A percentile compares a stretch with the other conserved stretches of the same genome.
Evolutionary conservation across 2,113 vertebrate genomes (phyloP).

Genomic region (Ictalurus furcatus): DNA sequence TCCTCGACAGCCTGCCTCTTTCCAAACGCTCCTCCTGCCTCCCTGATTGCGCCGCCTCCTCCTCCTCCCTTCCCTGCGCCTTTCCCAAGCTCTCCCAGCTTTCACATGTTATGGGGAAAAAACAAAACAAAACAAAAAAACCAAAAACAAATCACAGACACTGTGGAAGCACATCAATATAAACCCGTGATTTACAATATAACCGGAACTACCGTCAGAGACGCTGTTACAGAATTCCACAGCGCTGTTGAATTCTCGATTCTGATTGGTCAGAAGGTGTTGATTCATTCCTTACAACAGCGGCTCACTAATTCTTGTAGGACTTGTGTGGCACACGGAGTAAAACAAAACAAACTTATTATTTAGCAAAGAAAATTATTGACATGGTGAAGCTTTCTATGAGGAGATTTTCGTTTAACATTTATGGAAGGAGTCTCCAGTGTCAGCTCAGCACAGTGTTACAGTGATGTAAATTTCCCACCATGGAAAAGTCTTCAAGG

Average conservation of each 20-base stretch:
- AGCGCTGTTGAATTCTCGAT: neutral
- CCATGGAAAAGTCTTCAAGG: neutral
- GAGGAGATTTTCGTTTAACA: neutral
- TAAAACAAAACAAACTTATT: too few species aligned
- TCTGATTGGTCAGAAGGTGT: neutral
- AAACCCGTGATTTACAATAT: neutral
- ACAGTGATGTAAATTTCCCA: too few species aligned
- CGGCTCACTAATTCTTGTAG: too few species aligned
- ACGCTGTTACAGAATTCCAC: neutral
- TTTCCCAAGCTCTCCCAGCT: constrained; percentile 83
- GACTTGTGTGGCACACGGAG: too few species aligned
- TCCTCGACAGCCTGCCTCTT: constrained; percentile 81
- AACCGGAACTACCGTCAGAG: neutral
- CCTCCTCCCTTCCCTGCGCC: constrained; percentile 80
- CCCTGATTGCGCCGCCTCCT: constrained; percentile 79
- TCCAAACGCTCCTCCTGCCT: constrained; percentile 88
- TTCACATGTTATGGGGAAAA: neutral
- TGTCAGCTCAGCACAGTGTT: too few species aligned
- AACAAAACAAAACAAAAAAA: neutral
- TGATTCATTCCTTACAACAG: neutral
- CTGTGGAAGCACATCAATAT: neutral
- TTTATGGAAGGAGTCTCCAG: too few species aligned
- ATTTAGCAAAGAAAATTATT: too few species aligned
- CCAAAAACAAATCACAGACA: neutral
- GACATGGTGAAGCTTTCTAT: too few species aligned